Evolutionary conservation across 2,888 invertebrate genomes (phyloP).

Genomic region (Phengaris arion): DNA sequence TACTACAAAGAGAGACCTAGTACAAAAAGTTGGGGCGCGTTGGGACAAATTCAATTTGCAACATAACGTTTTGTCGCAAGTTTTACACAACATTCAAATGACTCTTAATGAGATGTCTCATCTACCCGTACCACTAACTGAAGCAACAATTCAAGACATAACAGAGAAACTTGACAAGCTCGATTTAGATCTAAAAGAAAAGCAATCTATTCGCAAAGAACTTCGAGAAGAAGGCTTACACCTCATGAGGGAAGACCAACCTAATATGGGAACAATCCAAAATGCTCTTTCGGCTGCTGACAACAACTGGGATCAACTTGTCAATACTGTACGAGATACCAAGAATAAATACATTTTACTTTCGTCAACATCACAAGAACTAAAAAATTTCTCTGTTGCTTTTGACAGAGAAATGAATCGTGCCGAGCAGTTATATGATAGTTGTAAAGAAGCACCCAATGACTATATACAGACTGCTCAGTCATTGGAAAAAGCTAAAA

Average conservation of each 20-base stretch:
- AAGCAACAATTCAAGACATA: constrained; percentile 71
- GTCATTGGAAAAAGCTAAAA: constrained; percentile 86
- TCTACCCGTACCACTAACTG: constrained; percentile 67
- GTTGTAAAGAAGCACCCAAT: constrained; percentile 83
- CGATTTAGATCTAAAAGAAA: constrained; percentile 78
- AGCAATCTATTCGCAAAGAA: constrained; percentile 82
- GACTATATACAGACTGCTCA: constrained; percentile 86
- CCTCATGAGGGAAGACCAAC: constrained; percentile 89
- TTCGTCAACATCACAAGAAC: constrained; percentile 86
- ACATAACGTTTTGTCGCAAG: constrained; percentile 84
- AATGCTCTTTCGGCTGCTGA: constrained; percentile 88
- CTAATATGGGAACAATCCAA: constrained; percentile 89
- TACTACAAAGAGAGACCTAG: constrained; percentile 82
- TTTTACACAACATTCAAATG: constrained; percentile 80
- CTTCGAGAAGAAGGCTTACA: constrained; percentile 89
- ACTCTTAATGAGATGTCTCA: constrained; percentile 79
- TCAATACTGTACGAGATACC: constrained; percentile 85
- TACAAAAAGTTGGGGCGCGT: constrained; percentile 85
- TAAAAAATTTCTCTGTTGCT: constrained; percentile 85
- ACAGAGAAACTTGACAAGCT: constrained; percentile 76
- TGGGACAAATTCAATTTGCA: constrained; percentile 89
- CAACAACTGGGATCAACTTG: constrained; percentile 88
- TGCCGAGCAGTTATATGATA: constrained; percentile 82
- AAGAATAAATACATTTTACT: constrained; percentile 86
- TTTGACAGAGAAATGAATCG: constrained; percentile 85